Conservation (phyloP, 2,888 invertebrate genomes). For the Podotricha telesiphe region DNA sequence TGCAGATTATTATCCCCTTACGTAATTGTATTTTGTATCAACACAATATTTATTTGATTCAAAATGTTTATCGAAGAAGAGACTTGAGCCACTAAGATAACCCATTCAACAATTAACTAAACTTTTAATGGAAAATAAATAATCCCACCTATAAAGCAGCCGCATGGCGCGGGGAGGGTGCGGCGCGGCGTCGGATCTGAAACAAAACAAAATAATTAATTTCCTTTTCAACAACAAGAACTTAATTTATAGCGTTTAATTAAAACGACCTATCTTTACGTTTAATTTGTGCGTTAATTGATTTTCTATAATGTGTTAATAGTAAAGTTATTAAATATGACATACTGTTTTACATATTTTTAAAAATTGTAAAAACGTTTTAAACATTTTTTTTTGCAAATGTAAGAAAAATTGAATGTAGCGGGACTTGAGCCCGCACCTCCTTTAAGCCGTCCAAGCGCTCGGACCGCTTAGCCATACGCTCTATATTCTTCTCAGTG, state of each 20-base stretch:
- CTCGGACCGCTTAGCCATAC: too few species aligned
- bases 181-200: background rate
- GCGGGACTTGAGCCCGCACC: too few species aligned
- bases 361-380: too few species aligned
- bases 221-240: background rate
- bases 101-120: background rate
- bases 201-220: conserved; percentile 19
- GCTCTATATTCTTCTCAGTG: too few species aligned
- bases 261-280: background rate
- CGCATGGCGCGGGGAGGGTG: background rate
- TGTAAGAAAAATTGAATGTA: too few species aligned
- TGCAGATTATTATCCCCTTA: too few species aligned
- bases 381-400: too few species aligned
- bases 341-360: too few species aligned
- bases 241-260: conserved; percentile 12
- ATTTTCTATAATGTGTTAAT: background rate
- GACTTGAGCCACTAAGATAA: background rate
- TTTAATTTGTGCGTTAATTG: background rate
- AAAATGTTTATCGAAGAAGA: background rate
- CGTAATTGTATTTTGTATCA: too few species aligned
- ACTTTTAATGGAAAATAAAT: conserved; percentile 20
- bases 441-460: too few species aligned
- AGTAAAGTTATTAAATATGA: background rate
- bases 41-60: background rate
- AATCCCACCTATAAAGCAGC: conserved; percentile 4